These are phyloP conservation scores for Sarcophaga rosellei DNA, from an alignment of 2,888 invertebrate genomes.

Conservation along the genomic window DNA sequence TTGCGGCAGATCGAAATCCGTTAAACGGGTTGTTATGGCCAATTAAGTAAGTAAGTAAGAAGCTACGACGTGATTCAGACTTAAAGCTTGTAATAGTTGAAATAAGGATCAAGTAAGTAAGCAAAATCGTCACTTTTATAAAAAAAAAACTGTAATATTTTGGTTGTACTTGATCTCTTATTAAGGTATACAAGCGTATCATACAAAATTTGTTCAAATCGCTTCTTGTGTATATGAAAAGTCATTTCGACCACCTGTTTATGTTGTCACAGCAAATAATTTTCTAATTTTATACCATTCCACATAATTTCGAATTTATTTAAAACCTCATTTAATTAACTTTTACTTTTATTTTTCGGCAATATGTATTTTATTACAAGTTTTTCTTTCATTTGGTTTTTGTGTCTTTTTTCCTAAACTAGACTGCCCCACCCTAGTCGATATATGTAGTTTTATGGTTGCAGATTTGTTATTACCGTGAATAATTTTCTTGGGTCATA, in stretches of 20 bases:
- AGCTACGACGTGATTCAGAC: too few species aligned
- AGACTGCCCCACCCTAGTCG: slow-evolving; percentile 58
- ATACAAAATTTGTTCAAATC: too few species aligned
- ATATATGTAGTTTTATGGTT: slow-evolving; percentile 3
- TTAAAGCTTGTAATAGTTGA: too few species aligned
- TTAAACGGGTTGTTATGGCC: too few species aligned
- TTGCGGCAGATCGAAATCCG: too few species aligned
- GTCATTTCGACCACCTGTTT: neutral
- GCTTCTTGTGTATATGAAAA: too few species aligned
- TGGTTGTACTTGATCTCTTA: too few species aligned
- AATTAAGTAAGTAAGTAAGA: too few species aligned
- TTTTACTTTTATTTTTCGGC: slow-evolving; percentile 39
- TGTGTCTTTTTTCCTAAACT: neutral
- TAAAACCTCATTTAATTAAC: slow-evolving; percentile 32
- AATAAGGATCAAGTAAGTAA: too few species aligned
- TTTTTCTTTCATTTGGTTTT: neutral
- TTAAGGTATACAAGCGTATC: too few species aligned
- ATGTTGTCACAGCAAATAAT: neutral
- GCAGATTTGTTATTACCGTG: slow-evolving; percentile 20
- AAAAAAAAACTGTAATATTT: too few species aligned
- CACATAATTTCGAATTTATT: neutral
- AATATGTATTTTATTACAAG: slow-evolving; percentile 10
- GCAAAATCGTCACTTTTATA: too few species aligned
- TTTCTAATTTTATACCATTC: neutral
- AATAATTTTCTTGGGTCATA: slow-evolving; percentile 50